These are phyloP conservation scores for Rhea americana DNA, from an alignment of 2,113 vertebrate species.

Conservation along the genomic window DNA sequence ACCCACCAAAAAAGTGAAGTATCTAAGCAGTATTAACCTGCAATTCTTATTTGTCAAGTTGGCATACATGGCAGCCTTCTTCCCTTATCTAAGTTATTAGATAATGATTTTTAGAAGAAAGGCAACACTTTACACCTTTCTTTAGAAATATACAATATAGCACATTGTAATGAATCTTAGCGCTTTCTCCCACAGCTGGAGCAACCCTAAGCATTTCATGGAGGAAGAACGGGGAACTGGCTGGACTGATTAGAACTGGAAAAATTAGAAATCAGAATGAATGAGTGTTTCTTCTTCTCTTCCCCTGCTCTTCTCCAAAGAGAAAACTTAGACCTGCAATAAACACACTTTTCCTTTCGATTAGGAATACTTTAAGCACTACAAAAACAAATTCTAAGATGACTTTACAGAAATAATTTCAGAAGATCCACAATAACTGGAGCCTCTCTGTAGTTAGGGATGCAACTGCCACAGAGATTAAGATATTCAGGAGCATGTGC, in stretches of 20 bases:
- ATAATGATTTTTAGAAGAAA: not conserved
- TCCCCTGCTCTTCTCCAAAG: not conserved
- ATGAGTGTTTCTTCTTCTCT: not conserved
- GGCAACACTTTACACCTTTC: not conserved
- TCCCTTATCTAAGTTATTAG: not conserved
- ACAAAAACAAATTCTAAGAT: not conserved
- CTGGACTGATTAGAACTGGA: not conserved
- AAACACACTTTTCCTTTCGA: not conserved
- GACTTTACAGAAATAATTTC: not conserved
- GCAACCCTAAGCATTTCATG: not conserved
- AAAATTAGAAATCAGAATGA: not conserved
- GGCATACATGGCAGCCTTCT: not conserved
- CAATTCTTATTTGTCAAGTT: not conserved
- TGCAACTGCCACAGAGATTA: not conserved
- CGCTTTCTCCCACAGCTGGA: not conserved
- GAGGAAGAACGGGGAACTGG: not conserved
- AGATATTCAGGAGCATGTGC: not conserved
- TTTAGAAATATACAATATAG: not conserved
- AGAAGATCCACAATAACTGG: not conserved
- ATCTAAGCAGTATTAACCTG: not conserved
- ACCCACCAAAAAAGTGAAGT: not conserved
- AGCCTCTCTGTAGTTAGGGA: not conserved
- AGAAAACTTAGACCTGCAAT: not conserved
- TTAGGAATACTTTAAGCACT: not conserved
- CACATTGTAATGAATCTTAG: not conserved